phyloP scores from a whole-genome alignment of 2,797 vertebrate species.

The Eidolon dupreanum region DNA sequence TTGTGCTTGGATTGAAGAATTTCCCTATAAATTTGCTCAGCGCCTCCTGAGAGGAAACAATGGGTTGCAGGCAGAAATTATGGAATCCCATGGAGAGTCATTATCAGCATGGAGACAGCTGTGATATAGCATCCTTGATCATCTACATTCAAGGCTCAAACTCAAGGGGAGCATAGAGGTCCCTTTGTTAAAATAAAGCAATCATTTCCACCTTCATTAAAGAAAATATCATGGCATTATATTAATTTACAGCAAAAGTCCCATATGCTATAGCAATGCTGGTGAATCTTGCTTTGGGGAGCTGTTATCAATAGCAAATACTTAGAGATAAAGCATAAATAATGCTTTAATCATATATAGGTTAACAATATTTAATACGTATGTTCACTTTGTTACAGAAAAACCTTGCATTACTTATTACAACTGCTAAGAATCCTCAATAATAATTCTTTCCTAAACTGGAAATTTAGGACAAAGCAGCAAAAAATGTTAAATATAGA shows the following conservation, averaged over 20 bases:
- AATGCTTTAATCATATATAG: slow-evolving; percentile 67
- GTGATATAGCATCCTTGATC: slow-evolving; percentile 64
- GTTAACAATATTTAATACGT: slow-evolving; percentile 28
- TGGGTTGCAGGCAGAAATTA: slow-evolving; percentile 68
- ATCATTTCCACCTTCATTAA: slow-evolving; percentile 79
- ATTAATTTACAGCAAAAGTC: slow-evolving; percentile 74
- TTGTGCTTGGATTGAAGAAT: slow-evolving; percentile 57
- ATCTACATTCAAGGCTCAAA: slow-evolving; percentile 57
- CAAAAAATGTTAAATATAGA: neutral
- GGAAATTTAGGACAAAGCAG: neutral
- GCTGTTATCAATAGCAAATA: slow-evolving; percentile 74
- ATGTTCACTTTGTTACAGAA: slow-evolving; percentile 10
- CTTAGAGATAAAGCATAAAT: slow-evolving; percentile 72
- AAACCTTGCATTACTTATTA: neutral
- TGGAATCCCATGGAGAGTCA: slow-evolving; percentile 70
- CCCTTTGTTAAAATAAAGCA: slow-evolving; percentile 79
- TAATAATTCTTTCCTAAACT: slow-evolving; percentile 44
- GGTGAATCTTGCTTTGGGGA: slow-evolving; percentile 71
- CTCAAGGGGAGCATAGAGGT: slow-evolving; percentile 63
- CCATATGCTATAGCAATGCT: slow-evolving; percentile 63
- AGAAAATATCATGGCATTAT: slow-evolving; percentile 77
- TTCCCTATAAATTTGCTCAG: slow-evolving; percentile 66
- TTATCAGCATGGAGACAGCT: slow-evolving; percentile 72
- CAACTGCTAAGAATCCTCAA: neutral
- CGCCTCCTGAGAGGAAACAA: slow-evolving; percentile 70